Conservation (phyloP, 2,888 invertebrate species). For the Sthenelais limicola region DNA sequence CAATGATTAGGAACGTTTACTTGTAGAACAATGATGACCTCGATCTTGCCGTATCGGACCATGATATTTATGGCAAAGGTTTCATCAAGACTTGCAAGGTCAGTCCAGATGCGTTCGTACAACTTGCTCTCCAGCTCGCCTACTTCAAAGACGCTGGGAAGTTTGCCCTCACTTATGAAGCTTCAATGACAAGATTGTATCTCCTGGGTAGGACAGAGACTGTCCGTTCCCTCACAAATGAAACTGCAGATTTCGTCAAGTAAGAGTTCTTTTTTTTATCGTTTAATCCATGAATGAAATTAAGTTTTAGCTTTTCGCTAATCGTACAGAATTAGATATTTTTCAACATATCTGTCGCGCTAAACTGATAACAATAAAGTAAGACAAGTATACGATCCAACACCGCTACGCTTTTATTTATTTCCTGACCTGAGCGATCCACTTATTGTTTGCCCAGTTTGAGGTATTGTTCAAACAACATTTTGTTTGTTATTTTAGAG, state of each 20-base stretch:
- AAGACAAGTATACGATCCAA: too few relatives aligned
- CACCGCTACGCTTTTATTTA: too few relatives aligned
- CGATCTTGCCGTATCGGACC: slow-evolving; percentile 72
- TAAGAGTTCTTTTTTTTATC: too few relatives aligned
- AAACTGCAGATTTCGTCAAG: slow-evolving; percentile 72
- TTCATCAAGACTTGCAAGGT: slow-evolving; percentile 74
- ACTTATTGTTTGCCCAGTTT: too few relatives aligned
- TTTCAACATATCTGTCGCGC: too few relatives aligned
- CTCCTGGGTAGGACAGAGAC: slow-evolving; percentile 74
- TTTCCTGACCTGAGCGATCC: too few relatives aligned
- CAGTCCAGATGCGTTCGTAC: slow-evolving; percentile 75
- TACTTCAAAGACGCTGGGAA: slow-evolving; percentile 73
- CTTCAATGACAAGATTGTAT: slow-evolving; percentile 74
- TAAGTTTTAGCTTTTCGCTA: too few relatives aligned
- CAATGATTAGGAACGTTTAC: too few relatives aligned
- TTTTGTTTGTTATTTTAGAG: slow-evolving; percentile 61
- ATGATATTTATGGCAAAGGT: slow-evolving; percentile 73
- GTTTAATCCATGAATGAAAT: too few relatives aligned
- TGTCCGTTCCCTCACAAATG: slow-evolving; percentile 73
- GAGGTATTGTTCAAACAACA: too few relatives aligned
- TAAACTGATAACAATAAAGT: too few relatives aligned
- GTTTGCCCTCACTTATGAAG: slow-evolving; percentile 74
- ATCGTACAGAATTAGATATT: too few relatives aligned
- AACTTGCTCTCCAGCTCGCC: slow-evolving; percentile 74
- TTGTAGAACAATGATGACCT: slow-evolving; percentile 73